Base-by-base conservation (phyloP, 92 coral and sea anemone species). In the Paragorgia papillata region DNA sequence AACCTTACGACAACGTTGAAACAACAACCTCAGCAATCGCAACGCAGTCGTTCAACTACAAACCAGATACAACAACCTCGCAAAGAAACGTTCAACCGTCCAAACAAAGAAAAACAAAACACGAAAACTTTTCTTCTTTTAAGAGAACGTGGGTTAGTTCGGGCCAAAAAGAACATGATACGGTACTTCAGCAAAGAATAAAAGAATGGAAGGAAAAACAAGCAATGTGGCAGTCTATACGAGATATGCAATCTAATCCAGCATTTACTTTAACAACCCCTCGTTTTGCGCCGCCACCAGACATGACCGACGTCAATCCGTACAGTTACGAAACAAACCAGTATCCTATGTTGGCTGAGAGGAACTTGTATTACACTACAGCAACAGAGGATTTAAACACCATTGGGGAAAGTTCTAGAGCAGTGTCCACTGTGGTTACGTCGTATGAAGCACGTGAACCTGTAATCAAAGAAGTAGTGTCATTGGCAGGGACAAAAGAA, bases 181-280 rank as follows among this genome's bases (percentile, higher is more conserved):
- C 26, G 40, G n/a, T 35, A 2, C 53, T 66, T 39, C 26, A 40
- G 7, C 73, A 66, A 66, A 28, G 54, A 6, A 66, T 32, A 0
- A 54, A 48, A 20, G 75, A 68, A 14, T 68, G 75, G 75, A 68
- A 46, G 21, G 58, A 68, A 18, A 68, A 26, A 26, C 75, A 68
- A 46, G 32, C 75, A 1, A 20, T 49, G 58, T 44, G 31, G 53
- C 53, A 46, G 15, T 46, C 53, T 46, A 12, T 20, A 12, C 2
- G 7, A 6, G n/a, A 46, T 46, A 46, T 46, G 12, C n/a, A n/a
- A n/a, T n/a, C n/a, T n/a, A n/a, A n/a, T n/a, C n/a, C n/a, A n/a
- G n/a, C n/a, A n/a, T n/a, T n/a, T n/a, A n/a, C n/a, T n/a, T n/a
- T n/a, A n/a, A n/a, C n/a, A n/a, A 6, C 53, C n/a, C 9, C 53